These are phyloP conservation scores for Agapornis canus DNA, from an alignment of 2,797 vertebrate species.

Conservation along the genomic window DNA sequence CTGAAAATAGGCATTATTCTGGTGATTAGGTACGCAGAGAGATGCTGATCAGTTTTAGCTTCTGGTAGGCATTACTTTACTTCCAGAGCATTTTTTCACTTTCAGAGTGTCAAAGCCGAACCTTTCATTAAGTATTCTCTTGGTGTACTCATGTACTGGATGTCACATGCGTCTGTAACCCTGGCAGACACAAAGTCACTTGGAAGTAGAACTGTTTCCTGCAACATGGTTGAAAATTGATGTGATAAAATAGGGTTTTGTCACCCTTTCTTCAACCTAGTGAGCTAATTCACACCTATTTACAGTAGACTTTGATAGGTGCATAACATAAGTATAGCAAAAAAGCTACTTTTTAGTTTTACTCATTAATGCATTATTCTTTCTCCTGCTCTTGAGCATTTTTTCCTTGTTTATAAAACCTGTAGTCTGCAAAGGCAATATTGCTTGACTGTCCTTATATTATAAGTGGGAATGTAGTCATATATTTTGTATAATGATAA, in stretches of 20 bases:
- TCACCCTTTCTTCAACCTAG: background rate
- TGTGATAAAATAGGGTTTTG: background rate
- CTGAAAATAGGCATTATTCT: background rate
- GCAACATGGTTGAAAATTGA: background rate
- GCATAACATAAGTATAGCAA: background rate
- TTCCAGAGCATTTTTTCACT: background rate
- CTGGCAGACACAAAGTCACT: background rate
- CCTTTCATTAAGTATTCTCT: background rate
- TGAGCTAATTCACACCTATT: background rate
- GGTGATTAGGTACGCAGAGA: background rate
- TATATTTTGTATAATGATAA: background rate
- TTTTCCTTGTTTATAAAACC: background rate
- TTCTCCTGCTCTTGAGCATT: background rate
- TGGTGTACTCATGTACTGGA: background rate
- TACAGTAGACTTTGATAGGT: background rate
- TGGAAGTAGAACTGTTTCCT: background rate
- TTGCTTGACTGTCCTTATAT: background rate
- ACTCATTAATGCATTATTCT: background rate
- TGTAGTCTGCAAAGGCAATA: background rate
- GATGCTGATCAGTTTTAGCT: background rate
- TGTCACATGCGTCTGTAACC: background rate
- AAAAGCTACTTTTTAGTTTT: background rate
- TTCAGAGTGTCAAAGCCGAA: background rate
- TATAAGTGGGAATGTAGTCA: background rate
- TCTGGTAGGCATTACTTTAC: background rate